These are phyloP conservation scores for Sinelater perroti DNA, from an alignment of 2,888 invertebrate species.

Conservation along the genomic window DNA sequence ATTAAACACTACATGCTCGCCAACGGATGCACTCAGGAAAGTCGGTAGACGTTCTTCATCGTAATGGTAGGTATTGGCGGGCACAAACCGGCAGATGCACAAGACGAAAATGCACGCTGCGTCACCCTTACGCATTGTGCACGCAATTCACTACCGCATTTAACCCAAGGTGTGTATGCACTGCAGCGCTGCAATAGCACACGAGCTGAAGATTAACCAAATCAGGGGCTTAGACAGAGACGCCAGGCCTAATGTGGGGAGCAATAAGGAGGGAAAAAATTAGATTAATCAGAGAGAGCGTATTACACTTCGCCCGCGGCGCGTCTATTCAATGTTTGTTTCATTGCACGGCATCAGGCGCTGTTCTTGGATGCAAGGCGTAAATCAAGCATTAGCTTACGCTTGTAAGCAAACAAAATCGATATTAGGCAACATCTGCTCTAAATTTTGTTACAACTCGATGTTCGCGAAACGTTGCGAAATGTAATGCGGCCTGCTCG, in stretches of 20 bases:
- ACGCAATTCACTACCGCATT: constrained; percentile 11
- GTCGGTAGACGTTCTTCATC: constrained; percentile 55
- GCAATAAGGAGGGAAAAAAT: constrained; percentile 42
- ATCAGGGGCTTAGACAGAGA: constrained; percentile 37
- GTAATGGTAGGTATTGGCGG: constrained; percentile 46
- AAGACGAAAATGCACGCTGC: constrained; percentile 35
- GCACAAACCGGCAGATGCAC: constrained; percentile 35
- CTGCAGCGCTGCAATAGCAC: constrained; percentile 25
- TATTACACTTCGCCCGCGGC: constrained; percentile 30
- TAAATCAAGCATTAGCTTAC: no score
- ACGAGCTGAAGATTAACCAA: constrained; percentile 32
- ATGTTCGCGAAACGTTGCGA: no score
- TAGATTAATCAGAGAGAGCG: constrained; percentile 42
- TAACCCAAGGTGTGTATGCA: constrained; percentile 19
- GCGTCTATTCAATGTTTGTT: no score
- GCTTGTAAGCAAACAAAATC: no score
- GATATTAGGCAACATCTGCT: no score
- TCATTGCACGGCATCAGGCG: no score
- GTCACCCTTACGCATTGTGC: constrained; percentile 26
- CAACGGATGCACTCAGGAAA: constrained; percentile 72
- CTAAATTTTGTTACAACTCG: no score
- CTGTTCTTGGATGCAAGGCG: no score
- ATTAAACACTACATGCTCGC: constrained; percentile 81
- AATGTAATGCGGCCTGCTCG: constrained; percentile 32
- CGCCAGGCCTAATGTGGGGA: constrained; percentile 28